A percentile compares a stretch with the other conserved stretches of the same genome.
phyloP scores from a whole-genome alignment of 2,797 vertebrate species.

The Cirrhinus mrigala region DNA sequence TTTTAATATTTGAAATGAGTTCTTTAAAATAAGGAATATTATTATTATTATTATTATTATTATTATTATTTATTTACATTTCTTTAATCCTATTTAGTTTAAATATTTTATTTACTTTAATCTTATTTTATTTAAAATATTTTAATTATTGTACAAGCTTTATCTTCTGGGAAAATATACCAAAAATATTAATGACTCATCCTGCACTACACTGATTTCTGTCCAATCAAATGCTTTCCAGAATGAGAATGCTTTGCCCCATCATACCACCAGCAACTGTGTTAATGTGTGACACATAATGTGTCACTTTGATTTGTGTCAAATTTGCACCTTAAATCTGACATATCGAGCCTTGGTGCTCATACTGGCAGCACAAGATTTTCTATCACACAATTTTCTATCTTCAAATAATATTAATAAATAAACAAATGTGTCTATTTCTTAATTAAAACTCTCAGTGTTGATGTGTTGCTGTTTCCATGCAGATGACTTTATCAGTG shows the following conservation, averaged over 20 bases:
- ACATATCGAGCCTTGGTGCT: neutral
- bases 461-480: conserved; percentile 24
- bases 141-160: neutral
- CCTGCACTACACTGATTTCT: neutral
- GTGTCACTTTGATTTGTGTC: neutral
- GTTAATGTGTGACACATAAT: no score
- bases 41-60: no score
- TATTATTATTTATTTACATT: neutral
- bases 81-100: neutral
- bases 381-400: neutral
- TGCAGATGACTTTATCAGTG: conserved; percentile 39
- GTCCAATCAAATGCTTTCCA: neutral
- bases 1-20: neutral
- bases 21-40: neutral
- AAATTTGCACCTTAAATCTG: neutral
- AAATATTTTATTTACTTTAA: no score
- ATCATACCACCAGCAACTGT: neutral
- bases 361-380: neutral
- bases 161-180: neutral
- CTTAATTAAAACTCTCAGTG: neutral
- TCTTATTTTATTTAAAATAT: no score
- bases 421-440: neutral
- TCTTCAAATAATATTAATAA: neutral
- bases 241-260: conserved; percentile 12
- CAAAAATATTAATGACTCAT: neutral